These are phyloP conservation scores for Oxygymnocypris stewartii DNA, from an alignment of 2,113 vertebrate genomes.

Conservation along the genomic window DNA sequence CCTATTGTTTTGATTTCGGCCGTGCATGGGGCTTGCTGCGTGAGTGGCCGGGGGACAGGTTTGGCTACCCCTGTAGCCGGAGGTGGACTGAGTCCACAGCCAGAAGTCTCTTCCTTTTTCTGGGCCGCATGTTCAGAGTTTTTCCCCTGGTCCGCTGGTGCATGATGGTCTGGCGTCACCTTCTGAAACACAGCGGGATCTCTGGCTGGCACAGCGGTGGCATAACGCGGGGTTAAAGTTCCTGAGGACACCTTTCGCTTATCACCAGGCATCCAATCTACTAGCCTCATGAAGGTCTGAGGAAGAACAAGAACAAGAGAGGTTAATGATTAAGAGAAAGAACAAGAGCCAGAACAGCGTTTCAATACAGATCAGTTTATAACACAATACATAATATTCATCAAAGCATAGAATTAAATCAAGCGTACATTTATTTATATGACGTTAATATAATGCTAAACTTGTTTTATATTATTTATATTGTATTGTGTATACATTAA, in stretches of 20 bases:
- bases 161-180: conserved; percentile 76
- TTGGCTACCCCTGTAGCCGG: conserved; percentile 72
- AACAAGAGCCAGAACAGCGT: neutral
- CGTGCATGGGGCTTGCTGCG: conserved; percentile 79
- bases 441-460: neutral
- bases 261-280: conserved; percentile 83
- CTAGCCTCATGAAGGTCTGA: conserved; percentile 79
- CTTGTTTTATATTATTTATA: neutral
- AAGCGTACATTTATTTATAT: no score
- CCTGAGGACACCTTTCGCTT: conserved; percentile 92
- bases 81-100: conserved; percentile 58
- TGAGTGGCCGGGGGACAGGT: conserved; percentile 68
- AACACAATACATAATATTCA: no score
- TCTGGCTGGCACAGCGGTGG: conserved; percentile 68
- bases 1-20: conserved; percentile 82
- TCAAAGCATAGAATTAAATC: no score
- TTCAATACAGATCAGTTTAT: neutral
- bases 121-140: conserved; percentile 49
- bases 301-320: conserved; percentile 40
- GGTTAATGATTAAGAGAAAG: neutral
- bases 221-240: conserved; percentile 76
- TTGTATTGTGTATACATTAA: no score
- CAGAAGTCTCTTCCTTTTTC: conserved; percentile 65
- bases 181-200: conserved; percentile 78
- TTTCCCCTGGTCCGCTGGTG: conserved; percentile 41